phyloP scores from a whole-genome alignment of 2,113 vertebrate species.

The Mesembrinibis cayennensis region DNA sequence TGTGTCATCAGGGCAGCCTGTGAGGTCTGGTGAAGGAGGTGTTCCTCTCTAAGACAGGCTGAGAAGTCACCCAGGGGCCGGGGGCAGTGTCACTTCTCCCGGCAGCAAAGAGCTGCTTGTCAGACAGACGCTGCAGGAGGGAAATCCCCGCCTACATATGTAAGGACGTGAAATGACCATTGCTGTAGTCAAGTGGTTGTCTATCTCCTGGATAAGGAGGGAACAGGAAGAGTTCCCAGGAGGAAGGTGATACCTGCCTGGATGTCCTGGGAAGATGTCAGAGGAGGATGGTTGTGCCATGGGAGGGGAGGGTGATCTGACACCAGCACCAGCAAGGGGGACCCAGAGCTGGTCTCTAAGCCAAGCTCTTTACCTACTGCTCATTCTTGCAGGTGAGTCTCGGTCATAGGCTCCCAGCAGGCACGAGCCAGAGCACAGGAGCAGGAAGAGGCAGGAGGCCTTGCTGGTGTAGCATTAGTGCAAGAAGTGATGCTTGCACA shows the following conservation, averaged over 20 bases:
- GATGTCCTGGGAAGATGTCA: background rate
- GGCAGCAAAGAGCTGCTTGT: background rate
- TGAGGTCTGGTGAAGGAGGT: background rate
- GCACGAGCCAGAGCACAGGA: background rate
- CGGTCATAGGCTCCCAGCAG: background rate
- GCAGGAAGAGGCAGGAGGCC: background rate
- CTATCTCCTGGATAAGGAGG: background rate
- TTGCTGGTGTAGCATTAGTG: background rate
- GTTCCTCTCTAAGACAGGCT: background rate
- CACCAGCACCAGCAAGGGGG: background rate
- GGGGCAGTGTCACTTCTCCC: background rate
- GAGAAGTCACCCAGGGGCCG: background rate
- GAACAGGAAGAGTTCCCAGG: background rate
- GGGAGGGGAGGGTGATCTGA: background rate
- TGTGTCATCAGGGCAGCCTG: background rate
- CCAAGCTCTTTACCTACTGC: background rate
- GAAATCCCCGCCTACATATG: rapidly evolving
- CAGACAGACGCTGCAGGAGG: background rate
- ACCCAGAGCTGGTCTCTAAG: background rate
- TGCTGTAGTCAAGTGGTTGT: background rate
- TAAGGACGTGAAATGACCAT: background rate
- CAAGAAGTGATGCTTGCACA: background rate
- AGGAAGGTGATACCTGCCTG: background rate
- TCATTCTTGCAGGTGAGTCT: background rate
- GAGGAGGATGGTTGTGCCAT: background rate